phyloP scores from a whole-genome alignment of 1,140 invertebrate genomes.

The Hetaerina americana region DNA sequence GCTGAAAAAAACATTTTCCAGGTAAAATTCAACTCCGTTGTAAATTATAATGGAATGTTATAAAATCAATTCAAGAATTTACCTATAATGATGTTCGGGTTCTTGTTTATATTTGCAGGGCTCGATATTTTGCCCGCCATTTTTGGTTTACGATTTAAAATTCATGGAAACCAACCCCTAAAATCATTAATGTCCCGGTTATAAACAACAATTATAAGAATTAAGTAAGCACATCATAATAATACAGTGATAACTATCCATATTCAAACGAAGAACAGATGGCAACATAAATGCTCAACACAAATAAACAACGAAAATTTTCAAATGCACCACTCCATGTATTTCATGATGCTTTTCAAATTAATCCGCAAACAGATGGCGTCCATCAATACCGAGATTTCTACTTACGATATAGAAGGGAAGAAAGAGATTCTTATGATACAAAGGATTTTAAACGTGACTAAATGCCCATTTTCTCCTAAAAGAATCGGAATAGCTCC shows the following conservation, averaged over 20 bases:
- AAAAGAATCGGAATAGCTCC: too few species aligned
- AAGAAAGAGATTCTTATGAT: too few species aligned
- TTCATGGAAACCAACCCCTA: neutral
- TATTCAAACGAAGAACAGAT: too few species aligned
- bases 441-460: too few species aligned
- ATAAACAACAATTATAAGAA: too few species aligned
- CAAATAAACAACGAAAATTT: neutral
- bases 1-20: conserved; percentile 29
- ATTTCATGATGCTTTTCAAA: neutral
- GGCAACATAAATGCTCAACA: too few species aligned
- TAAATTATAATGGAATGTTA: too few species aligned
- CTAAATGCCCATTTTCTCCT: too few species aligned
- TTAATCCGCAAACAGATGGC: neutral
- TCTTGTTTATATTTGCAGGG: conserved; percentile 50
- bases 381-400: neutral
- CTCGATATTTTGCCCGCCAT: neutral
- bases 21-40: too few species aligned
- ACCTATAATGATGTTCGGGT: conserved; percentile 51
- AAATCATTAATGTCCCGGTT: neutral
- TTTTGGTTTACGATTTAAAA: neutral
- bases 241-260: too few species aligned
- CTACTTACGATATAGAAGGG: neutral
- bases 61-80: conserved; percentile 13
- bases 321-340: neutral
- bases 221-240: too few species aligned